phyloP scores from a whole-genome alignment of 2,113 vertebrate species.

The Ctenodactylus gundi region DNA sequence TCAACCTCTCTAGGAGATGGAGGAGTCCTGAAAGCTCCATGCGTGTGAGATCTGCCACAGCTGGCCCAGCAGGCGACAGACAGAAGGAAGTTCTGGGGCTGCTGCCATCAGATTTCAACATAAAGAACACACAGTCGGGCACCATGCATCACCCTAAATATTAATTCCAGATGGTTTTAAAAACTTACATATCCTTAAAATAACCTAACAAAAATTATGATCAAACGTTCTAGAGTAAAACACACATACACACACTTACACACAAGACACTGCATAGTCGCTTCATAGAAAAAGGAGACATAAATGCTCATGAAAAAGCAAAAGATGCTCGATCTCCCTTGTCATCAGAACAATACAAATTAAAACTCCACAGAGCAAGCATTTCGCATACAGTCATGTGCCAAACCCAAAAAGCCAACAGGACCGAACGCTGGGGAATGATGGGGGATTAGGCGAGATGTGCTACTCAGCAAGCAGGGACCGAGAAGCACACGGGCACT shows the following conservation, averaged over 20 bases:
- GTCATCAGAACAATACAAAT: slow-evolving; percentile 18
- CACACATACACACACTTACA: not conserved
- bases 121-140: not conserved
- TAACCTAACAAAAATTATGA: not conserved
- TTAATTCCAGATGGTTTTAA: slow-evolving; percentile 37
- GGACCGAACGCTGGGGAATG: not conserved
- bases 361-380: not conserved
- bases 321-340: not conserved
- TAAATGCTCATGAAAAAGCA: not conserved
- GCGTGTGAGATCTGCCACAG: not conserved
- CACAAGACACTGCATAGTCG: not conserved
- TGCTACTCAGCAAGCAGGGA: no score
- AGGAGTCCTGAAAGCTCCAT: not conserved
- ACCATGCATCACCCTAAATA: not conserved
- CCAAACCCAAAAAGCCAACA: not conserved
- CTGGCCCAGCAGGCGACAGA: not conserved
- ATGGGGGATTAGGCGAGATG: not conserved
- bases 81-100: not conserved
- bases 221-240: not conserved
- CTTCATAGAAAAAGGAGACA: not conserved
- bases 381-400: not conserved
- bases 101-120: not conserved
- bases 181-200: slow-evolving; percentile 17
- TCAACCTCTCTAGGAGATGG: not conserved
- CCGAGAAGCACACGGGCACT: no score